Conservation (phyloP, 2,113 vertebrate genomes). For the Gallinago paraguaiae region DNA sequence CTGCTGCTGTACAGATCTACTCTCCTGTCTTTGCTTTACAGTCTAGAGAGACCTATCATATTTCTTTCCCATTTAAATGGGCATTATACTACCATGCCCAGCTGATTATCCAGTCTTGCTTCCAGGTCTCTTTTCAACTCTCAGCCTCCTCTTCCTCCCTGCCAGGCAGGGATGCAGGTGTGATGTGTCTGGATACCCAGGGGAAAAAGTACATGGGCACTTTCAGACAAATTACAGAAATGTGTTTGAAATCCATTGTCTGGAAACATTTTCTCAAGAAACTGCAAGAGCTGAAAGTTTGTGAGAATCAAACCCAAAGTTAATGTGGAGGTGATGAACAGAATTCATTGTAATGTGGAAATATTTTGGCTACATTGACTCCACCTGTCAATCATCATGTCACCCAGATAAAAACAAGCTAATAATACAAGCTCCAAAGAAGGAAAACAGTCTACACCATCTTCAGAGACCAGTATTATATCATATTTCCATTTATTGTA, state of each 20-base stretch:
- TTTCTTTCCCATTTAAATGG: background rate
- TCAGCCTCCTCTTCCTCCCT: background rate
- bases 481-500: background rate
- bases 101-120: background rate
- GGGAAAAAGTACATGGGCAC: background rate
- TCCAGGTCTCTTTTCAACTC: background rate
- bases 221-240: background rate
- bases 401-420: background rate
- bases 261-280: background rate
- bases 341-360: background rate
- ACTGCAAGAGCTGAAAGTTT: background rate
- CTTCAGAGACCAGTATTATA: background rate
- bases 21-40: background rate
- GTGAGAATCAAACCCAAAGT: background rate
- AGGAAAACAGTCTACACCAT: background rate
- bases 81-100: background rate
- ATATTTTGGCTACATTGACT: background rate
- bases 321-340: background rate
- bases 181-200: background rate
- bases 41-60: background rate
- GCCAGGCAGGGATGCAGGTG: too few species aligned
- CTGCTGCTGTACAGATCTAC: background rate
- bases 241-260: background rate
- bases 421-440: background rate
- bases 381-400: background rate